Conservation (phyloP, 2,888 invertebrate species). For the Willowsia nigromaculata region DNA sequence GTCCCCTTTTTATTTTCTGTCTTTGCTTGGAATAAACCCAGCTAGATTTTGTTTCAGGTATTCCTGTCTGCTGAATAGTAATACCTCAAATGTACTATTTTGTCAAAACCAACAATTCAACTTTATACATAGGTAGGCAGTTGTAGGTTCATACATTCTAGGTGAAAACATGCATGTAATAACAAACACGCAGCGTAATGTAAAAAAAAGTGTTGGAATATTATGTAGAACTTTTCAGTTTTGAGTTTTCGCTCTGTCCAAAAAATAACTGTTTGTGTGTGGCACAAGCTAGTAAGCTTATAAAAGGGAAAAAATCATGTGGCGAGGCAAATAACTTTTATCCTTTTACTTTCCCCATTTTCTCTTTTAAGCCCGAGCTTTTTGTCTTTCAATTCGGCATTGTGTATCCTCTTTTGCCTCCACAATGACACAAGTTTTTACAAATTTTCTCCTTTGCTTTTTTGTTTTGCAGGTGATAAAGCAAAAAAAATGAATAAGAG, state of each 20-base stretch:
- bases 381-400: neutral
- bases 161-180: neutral
- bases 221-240: neutral
- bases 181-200: neutral
- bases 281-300: neutral
- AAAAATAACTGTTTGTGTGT: neutral
- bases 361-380: neutral
- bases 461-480: slow-evolving; percentile 38
- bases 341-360: slow-evolving; percentile 50
- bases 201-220: neutral
- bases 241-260: neutral
- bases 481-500: neutral
- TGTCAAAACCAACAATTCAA: slow-evolving; percentile 33
- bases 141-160: neutral
- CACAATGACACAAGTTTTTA: slow-evolving; percentile 17
- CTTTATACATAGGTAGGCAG: neutral
- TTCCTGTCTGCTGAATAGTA: slow-evolving; percentile 13
- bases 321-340: slow-evolving; percentile 47
- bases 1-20: neutral
- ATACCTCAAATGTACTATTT: slow-evolving; percentile 8
- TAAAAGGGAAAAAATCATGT: slow-evolving; percentile 21
- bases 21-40: neutral
- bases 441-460: neutral
- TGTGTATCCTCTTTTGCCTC: neutral
- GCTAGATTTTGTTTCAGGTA: neutral